Evolutionary conservation across 2,888 invertebrate species (phyloP).

Genomic region (Argyra leucocephala): DNA sequence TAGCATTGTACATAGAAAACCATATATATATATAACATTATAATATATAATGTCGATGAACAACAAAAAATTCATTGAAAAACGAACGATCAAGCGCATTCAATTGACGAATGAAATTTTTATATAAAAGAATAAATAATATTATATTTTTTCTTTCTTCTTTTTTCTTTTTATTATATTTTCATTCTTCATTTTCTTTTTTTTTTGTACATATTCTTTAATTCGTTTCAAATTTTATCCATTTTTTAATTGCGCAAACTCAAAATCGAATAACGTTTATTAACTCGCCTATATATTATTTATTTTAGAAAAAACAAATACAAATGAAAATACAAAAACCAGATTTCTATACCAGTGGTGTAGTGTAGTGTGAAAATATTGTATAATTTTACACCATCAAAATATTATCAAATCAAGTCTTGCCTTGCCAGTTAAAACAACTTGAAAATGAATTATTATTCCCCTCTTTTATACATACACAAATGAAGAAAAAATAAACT

Average conservation of each 20-base stretch:
- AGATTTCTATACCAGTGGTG: too few species aligned
- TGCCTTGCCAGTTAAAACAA: too few species aligned
- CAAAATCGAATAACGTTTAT: not conserved
- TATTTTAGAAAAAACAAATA: not conserved
- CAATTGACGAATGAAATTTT: conserved; percentile 8
- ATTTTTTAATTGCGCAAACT: not conserved
- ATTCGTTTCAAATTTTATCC: not conserved
- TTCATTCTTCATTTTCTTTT: not conserved
- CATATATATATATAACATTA: not conserved
- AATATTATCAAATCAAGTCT: too few species aligned
- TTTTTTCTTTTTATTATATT: not conserved
- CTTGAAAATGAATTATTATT: too few species aligned
- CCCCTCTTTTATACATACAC: too few species aligned
- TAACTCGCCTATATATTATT: not conserved
- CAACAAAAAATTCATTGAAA: not conserved
- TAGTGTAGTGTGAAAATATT: too few species aligned
- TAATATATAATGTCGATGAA: not conserved
- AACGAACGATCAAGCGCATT: not conserved
- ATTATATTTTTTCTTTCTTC: too few species aligned
- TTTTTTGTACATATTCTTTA: not conserved
- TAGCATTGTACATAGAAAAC: too few species aligned
- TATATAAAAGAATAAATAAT: not conserved
- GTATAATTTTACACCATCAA: too few species aligned
- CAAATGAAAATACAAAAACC: not conserved
- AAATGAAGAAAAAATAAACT: too few species aligned